These are phyloP conservation scores for Pocillopora grandis DNA, from an alignment of 92 coral and sea anemone genomes.

Conservation along the genomic window DNA sequence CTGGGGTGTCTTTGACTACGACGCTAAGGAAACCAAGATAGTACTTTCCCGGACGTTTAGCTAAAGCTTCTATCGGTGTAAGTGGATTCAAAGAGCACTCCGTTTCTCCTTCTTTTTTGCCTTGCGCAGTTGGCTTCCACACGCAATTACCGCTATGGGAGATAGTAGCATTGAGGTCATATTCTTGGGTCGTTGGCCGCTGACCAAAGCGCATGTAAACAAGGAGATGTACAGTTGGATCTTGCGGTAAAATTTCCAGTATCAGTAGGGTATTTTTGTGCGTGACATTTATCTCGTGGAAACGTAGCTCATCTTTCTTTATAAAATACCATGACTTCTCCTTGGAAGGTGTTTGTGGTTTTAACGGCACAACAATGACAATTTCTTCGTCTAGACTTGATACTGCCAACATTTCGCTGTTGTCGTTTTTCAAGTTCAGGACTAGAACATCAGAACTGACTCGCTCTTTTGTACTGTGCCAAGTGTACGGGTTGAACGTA, in stretches of 20 bases:
- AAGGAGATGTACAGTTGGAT: neutral
- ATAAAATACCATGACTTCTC: conserved; percentile 1
- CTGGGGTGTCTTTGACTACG: too few species aligned
- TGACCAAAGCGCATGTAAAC: neutral
- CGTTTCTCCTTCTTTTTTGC: neutral
- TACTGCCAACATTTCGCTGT: conserved; percentile 20
- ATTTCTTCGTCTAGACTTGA: conserved; percentile 36
- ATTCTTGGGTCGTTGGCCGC: conserved; percentile 35
- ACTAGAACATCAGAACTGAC: conserved; percentile 41
- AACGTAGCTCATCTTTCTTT: conserved; percentile 22
- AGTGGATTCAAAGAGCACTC: neutral
- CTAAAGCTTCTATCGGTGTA: neutral
- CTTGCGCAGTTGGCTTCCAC: neutral
- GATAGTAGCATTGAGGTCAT: conserved; percentile 22
- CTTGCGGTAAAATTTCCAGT: conserved; percentile 18
- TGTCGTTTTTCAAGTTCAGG: conserved; percentile 34
- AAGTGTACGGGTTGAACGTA: conserved; percentile 49
- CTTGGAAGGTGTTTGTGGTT: neutral
- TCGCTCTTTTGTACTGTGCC: conserved; percentile 37
- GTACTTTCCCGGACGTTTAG: conserved; percentile 16
- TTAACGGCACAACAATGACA: conserved; percentile 36
- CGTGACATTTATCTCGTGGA: neutral
- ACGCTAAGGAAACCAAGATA: neutral
- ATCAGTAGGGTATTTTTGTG: conserved; percentile 19
- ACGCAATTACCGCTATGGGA: neutral